Evolutionary conservation across 2,888 invertebrate genomes (phyloP), one percentile per base, ranked within the genome.

Genomic region (Asteroscopus sphinx): DNA sequence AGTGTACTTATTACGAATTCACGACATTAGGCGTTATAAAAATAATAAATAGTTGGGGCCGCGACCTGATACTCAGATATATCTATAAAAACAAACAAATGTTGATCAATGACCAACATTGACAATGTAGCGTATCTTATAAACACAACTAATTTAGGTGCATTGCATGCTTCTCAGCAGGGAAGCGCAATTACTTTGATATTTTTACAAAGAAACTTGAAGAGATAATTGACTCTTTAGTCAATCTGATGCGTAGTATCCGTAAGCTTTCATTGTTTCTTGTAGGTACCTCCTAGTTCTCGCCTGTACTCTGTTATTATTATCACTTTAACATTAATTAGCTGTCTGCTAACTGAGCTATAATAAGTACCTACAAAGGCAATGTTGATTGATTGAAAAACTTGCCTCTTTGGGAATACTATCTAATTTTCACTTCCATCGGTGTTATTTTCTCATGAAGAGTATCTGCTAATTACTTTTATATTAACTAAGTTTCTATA

Each of bases 251-350:
- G 44, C 26, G 40, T 60, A 66, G 56, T 60, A 68, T 70, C 73
- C 48, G 60, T 64, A 48, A 76, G 73, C 71, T 77, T 73, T 71
- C 68, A 63, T 79, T 77, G 69, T 80, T 74, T 65, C 51, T 33
- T 55, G 51, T 21, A 9, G 21, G 8, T 9, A 16, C 11, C 36
- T 46, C 37, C 36, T 47, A 64, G 49, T 68, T 70, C 60, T 68
- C 58, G 49, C 54, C 47, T 30, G 11, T 5, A 25, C 48, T 47
- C 42, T 42, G 52, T 66, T 72, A 73, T 64, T 61, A 76, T 61
- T 60, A 76, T 70, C 60, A 48, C 63, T 56, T 63, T 56, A 64
- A 62, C 68, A 65, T 68, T 72, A 49, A 65, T 65, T 71, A 48
- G 53, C 47, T 36, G 32, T 12, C 36, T 33, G 30, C 11, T 41